Conservation (phyloP, 2,113 vertebrate species). For the Petroica traversi region DNA sequence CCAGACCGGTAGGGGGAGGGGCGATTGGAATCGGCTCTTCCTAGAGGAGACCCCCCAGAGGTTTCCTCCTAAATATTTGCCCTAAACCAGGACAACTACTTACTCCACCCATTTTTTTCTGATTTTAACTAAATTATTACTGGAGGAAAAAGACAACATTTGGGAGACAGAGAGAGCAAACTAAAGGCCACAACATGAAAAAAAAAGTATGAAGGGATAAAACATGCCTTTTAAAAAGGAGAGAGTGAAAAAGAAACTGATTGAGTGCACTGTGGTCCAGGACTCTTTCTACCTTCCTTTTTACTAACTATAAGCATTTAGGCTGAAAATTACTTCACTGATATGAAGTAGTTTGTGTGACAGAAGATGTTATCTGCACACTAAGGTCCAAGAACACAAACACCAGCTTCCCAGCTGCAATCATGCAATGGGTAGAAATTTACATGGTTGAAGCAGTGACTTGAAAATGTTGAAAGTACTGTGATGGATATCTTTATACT, state of each 20-base stretch:
- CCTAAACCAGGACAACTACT: too few relatives aligned
- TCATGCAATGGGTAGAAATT: not conserved
- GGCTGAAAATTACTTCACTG: not conserved
- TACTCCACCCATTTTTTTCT: accelerated
- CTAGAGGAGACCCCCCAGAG: too few relatives aligned
- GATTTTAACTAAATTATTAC: not conserved
- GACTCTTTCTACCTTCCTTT: not conserved
- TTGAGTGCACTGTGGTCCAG: not conserved
- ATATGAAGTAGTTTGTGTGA: accelerated
- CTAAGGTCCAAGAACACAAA: not conserved
- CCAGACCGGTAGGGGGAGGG: too few relatives aligned
- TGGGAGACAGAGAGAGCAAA: not conserved
- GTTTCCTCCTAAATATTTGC: too few relatives aligned
- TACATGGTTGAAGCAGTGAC: not conserved
- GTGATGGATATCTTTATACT: not conserved
- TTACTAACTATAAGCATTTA: not conserved
- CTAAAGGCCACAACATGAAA: accelerated
- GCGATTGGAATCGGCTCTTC: too few relatives aligned
- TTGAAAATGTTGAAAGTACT: not conserved
- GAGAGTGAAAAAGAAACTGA: not conserved
- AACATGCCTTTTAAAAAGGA: accelerated
- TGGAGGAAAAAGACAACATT: not conserved
- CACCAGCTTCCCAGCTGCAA: not conserved
- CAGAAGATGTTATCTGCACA: not conserved
- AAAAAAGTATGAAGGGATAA: not conserved